phyloP scores from a whole-genome alignment of 2,113 vertebrate genomes.

The Speoplatyrhinus poulsoni region DNA sequence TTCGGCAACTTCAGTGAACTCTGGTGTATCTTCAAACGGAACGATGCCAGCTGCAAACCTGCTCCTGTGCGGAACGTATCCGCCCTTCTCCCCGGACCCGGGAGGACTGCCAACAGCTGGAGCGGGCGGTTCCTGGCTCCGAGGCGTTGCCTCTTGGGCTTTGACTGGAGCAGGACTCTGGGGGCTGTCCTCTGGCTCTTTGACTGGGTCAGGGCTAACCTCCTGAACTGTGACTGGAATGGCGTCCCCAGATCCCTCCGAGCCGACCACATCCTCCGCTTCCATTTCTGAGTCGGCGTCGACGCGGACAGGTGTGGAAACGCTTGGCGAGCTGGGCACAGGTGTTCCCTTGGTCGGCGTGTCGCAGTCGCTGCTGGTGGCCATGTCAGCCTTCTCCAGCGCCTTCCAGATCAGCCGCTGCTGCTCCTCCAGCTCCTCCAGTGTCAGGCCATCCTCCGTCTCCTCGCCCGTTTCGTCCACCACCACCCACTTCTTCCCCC shows the following conservation, averaged over 20 bases:
- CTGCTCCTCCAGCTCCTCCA: conserved; percentile 96
- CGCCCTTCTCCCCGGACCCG: conserved; percentile 42
- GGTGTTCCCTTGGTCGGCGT: conserved; percentile 78
- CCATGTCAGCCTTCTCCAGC: conserved; percentile 86
- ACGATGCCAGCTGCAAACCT: conserved; percentile 92
- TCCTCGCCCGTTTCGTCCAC: conserved; percentile 64
- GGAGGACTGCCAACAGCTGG: conserved; percentile 10
- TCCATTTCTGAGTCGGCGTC: conserved; percentile 70
- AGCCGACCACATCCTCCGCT: conserved; percentile 38
- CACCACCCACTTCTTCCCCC: conserved; percentile 30
- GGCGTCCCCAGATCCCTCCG: conserved; percentile 17
- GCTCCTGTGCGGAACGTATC: conserved; percentile 87
- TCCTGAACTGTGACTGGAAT: conserved; percentile 2
- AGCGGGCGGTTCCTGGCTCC: conserved; percentile 8
- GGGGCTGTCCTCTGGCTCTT: neutral
- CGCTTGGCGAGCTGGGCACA: conserved; percentile 76
- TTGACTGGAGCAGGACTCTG: conserved; percentile 19
- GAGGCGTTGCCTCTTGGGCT: conserved; percentile 4
- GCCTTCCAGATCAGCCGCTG: conserved; percentile 92
- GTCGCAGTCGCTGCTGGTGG: conserved; percentile 85
- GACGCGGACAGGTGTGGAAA: conserved; percentile 76
- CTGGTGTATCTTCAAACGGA: conserved; percentile 94
- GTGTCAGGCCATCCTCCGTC: conserved; percentile 86
- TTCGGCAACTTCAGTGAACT: conserved; percentile 92
- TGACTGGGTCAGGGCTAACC: conserved; percentile 10